Conservation (phyloP, 1,140 invertebrate genomes). For the Heliconius himera region DNA sequence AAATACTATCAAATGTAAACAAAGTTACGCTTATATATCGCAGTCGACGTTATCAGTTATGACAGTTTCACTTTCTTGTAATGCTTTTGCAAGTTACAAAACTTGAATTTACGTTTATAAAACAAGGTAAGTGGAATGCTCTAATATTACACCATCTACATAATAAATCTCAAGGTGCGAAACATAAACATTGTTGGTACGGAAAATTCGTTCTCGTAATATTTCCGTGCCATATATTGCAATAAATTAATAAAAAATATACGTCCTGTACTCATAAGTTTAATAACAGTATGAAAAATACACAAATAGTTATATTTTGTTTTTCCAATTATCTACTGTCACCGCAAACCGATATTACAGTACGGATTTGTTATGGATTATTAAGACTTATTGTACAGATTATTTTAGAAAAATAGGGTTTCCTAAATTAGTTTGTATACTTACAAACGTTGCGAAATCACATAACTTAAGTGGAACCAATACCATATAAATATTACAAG, state of each 20-base stretch:
- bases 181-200: slow-evolving; percentile 36
- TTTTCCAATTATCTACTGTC: too few species aligned
- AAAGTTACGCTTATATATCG: slow-evolving; percentile 26
- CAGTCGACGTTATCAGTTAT: slow-evolving; percentile 26
- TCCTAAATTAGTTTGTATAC: too few species aligned
- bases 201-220: slow-evolving; percentile 26
- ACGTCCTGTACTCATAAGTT: background rate
- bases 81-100: slow-evolving; percentile 42
- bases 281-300: background rate
- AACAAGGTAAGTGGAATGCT: slow-evolving; percentile 50
- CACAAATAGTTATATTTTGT: too few species aligned
- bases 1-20: background rate
- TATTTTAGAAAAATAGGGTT: too few species aligned
- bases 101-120: slow-evolving; percentile 47
- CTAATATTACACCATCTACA: slow-evolving; percentile 44
- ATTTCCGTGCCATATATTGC: slow-evolving; percentile 14
- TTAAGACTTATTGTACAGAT: too few species aligned
- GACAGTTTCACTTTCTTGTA: slow-evolving; percentile 40
- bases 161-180: slow-evolving; percentile 48
- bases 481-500: too few species aligned
- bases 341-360: too few species aligned
- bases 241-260: background rate
- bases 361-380: too few species aligned
- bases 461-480: too few species aligned
- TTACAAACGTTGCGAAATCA: too few species aligned